Conservation (phyloP, 2,113 vertebrate genomes). For the Prochilodus magdalenae region DNA sequence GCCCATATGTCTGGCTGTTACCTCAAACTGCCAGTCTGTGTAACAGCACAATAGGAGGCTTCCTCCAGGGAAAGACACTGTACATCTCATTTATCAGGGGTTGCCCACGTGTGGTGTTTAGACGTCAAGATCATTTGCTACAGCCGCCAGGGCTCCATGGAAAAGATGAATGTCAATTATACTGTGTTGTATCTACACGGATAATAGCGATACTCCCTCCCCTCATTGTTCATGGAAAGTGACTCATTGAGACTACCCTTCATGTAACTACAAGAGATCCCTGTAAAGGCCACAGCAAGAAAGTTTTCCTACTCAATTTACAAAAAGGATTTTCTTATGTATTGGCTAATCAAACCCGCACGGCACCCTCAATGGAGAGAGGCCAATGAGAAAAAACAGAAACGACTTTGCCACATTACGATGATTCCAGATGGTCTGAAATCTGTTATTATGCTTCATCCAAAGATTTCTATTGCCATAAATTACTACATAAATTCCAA, state of each 20-base stretch:
- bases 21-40: conserved; percentile 4
- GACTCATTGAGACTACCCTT: conserved; percentile 27
- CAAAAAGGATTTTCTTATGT: conserved; percentile 63
- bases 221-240: conserved; percentile 34
- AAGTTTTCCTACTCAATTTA: conserved; percentile 62
- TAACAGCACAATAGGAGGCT: background rate
- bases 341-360: conserved; percentile 61
- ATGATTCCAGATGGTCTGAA: no score
- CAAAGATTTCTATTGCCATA: no score
- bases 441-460: no score
- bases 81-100: background rate
- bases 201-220: conserved; percentile 32
- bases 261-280: conserved; percentile 52
- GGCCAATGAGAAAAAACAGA: background rate
- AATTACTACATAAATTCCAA: no score
- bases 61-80: background rate
- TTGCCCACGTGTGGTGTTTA: conserved; percentile 15
- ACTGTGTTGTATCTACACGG: conserved; percentile 8
- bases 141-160: background rate
- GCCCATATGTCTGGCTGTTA: conserved; percentile 7
- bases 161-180: conserved; percentile 38
- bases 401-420: no score
- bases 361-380: conserved; percentile 8
- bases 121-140: conserved; percentile 25
- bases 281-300: conserved; percentile 56